Base-by-base conservation (phyloP, 1,140 invertebrate species). In the Steinernema feltiae region DNA sequence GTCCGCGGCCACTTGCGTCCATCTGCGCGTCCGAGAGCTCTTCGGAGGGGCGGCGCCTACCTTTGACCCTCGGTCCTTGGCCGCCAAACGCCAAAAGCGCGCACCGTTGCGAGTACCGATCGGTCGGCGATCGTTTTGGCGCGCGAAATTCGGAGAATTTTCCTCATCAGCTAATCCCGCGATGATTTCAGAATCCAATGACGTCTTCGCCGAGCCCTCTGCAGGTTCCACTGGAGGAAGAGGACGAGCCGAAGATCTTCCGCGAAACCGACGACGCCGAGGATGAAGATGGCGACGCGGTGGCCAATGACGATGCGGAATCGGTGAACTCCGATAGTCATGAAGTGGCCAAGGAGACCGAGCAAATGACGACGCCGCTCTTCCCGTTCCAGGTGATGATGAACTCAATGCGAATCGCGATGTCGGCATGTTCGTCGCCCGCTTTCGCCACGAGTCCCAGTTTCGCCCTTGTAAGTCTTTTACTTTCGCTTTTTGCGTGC, bases 281-380 rank as follows among this genome's bases (percentile, higher is more conserved):
- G 53, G 53, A 63, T 3, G 53, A 63, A 27, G 53, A 63, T 12
- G 53, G 24, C 53, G 53, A 63, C 15, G 53, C 12, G 53, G 53
- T n/a, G 7, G 53, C 12, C 12, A 27, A n/a, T 15, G 53, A 63
- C 53, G 53, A 63, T 7, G 53, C 53, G 53, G 15, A 15, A 7
- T 17, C 53, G 7, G 24, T 63, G 7, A 63, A 63, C 15, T n/a
- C 53, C 12, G 53, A 63, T 3, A 63, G 24, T 21, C 15, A 27
- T 3, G 53, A 63, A 63, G 53, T 63, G 53, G 53, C 53, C 53
- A 63, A 27, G 53, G 53, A 63, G 53, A 63, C 53, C 53, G 53
- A 63, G 53, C 53, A 63, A 3, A 12, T 63, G 12, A 21, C 41
- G 53, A 63, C 24, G 53, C 53, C 24, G 12, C 53, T n/a, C n/a